phyloP scores from a whole-genome alignment of 2,797 vertebrate genomes.

The Mormyrops boulengeri region DNA sequence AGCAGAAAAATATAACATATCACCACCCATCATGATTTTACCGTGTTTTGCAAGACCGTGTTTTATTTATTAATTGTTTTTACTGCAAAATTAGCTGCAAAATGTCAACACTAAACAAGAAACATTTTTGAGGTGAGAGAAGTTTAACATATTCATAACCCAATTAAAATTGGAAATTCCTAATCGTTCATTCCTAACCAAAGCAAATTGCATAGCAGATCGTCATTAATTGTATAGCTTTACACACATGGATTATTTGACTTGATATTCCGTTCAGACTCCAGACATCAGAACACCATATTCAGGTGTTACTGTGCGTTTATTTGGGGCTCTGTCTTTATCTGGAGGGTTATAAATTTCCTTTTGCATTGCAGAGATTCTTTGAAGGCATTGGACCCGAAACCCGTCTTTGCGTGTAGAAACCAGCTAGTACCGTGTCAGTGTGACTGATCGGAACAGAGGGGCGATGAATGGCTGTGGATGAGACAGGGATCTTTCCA shows the following conservation, averaged over 20 bases:
- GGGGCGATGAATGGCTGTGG: neutral
- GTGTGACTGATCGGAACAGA: neutral
- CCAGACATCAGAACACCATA: neutral
- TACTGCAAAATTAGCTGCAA: neutral
- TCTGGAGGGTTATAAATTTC: neutral
- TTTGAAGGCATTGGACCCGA: neutral
- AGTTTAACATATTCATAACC: neutral
- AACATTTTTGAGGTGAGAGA: neutral
- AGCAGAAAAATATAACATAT: neutral
- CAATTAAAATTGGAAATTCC: no score
- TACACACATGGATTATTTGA: neutral
- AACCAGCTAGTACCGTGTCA: neutral
- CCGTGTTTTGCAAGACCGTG: neutral
- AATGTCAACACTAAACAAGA: neutral
- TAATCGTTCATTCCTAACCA: neutral
- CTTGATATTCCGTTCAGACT: neutral
- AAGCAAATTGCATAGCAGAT: neutral
- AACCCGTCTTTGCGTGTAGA: neutral
- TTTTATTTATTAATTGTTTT: neutral
- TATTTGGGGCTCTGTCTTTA: neutral
- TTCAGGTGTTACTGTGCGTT: neutral
- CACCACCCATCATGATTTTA: neutral
- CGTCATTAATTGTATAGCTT: neutral
- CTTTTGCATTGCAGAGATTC: neutral
- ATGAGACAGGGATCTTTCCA: neutral